Conservation (phyloP, 2,888 invertebrate species). For the Trachelus troglodyta region DNA sequence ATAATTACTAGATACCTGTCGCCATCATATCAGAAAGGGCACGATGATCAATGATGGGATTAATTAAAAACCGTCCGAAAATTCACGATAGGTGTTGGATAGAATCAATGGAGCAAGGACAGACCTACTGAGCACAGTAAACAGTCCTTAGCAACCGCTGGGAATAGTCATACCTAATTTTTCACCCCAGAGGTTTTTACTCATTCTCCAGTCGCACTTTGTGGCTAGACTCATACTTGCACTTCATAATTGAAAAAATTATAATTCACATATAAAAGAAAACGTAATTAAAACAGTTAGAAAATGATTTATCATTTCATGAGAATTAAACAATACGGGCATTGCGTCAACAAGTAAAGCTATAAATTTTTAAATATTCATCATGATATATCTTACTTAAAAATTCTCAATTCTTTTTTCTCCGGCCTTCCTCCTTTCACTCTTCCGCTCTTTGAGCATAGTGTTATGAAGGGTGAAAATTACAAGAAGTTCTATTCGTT, state of each 20-base stretch:
- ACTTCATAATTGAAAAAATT: neutral
- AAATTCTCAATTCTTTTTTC: neutral
- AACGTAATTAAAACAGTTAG: neutral
- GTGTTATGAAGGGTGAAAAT: too few relatives aligned
- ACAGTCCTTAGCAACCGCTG: conserved; percentile 27
- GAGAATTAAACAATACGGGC: neutral
- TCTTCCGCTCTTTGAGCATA: neutral
- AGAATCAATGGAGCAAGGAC: neutral
- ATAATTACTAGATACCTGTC: neutral
- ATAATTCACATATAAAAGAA: neutral
- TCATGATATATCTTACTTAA: neutral
- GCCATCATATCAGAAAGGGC: neutral
- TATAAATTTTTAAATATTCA: neutral
- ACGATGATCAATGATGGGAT: neutral
- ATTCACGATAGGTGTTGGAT: neutral
- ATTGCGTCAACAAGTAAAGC: neutral
- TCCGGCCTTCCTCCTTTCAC: neutral
- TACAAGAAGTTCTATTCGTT: too few relatives aligned
- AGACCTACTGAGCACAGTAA: conserved; percentile 8
- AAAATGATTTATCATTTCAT: neutral
- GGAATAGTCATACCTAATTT: neutral
- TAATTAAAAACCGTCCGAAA: neutral
- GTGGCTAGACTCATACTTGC: neutral
- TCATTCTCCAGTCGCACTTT: neutral
- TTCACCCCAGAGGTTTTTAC: neutral